phyloP scores from a whole-genome alignment of 2,797 vertebrate species.

The Lates japonicus region DNA sequence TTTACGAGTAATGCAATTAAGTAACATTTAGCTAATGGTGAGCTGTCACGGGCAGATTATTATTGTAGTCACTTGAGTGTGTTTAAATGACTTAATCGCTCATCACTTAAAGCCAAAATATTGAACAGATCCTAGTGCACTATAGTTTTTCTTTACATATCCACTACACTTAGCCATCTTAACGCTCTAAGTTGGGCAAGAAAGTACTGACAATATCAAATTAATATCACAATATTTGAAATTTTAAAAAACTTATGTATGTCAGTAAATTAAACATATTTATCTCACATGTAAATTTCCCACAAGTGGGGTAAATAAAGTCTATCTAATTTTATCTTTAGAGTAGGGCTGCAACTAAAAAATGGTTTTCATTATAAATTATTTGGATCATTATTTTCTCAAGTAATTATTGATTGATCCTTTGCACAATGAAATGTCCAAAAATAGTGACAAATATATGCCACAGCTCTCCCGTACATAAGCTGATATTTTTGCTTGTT shows the following conservation, averaged over 20 bases:
- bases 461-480: neutral
- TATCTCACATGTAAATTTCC: too few species aligned
- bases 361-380: neutral
- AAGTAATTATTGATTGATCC: neutral
- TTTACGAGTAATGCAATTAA: slow-evolving; percentile 26
- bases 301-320: too few species aligned
- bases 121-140: neutral
- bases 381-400: neutral
- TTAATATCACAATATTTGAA: neutral
- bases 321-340: neutral
- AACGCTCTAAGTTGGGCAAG: neutral
- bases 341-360: neutral
- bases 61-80: neutral
- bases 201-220: neutral
- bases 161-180: neutral
- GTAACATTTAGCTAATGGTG: slow-evolving; percentile 13
- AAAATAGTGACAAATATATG: neutral
- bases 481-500: too few species aligned
- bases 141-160: neutral
- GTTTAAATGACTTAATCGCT: slow-evolving; percentile 18
- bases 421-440: neutral
- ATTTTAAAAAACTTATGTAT: neutral
- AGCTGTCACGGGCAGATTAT: slow-evolving; percentile 7
- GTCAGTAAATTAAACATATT: neutral
- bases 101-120: slow-evolving; percentile 12